These are phyloP conservation scores for Bergia puertoricense DNA, from an alignment of 92 coral and sea anemone species.

Conservation along the genomic window DNA sequence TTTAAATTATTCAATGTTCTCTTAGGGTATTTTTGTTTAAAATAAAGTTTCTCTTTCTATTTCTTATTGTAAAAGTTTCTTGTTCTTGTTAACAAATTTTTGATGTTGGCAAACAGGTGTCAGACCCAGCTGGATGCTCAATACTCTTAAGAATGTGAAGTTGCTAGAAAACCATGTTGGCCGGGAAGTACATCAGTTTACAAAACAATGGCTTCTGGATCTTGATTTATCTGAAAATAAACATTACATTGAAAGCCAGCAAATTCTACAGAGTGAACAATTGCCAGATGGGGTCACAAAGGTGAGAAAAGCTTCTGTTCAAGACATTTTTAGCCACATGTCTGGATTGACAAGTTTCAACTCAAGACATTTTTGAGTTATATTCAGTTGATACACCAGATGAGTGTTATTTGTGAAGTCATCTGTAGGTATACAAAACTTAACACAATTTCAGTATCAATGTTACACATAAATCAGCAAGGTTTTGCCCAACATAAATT, in stretches of 20 bases:
- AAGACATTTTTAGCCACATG: no score
- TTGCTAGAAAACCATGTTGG: constrained; percentile 88
- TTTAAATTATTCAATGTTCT: no score
- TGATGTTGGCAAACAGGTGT: constrained; percentile 41
- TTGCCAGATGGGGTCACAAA: constrained; percentile 76
- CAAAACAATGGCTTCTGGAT: constrained; percentile 59
- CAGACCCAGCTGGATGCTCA: constrained; percentile 87
- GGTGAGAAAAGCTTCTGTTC: constrained; percentile 42
- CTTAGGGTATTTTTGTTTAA: background rate
- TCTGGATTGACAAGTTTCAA: no score
- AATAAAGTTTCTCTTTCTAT: background rate
- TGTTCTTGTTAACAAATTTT: background rate
- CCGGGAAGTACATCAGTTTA: constrained; percentile 75
- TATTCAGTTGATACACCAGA: background rate
- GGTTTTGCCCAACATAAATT: no score
- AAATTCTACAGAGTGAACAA: constrained; percentile 50
- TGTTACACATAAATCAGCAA: no score
- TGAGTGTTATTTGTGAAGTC: no score
- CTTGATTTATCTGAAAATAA: constrained; percentile 37
- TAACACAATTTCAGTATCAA: no score
- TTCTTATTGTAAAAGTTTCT: background rate
- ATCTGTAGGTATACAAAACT: background rate
- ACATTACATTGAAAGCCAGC: constrained; percentile 64
- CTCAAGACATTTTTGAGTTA: no score
- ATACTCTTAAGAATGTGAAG: constrained; percentile 85